phyloP scores from a whole-genome alignment of 2,888 invertebrate genomes.

The Agrilus biguttatus region DNA sequence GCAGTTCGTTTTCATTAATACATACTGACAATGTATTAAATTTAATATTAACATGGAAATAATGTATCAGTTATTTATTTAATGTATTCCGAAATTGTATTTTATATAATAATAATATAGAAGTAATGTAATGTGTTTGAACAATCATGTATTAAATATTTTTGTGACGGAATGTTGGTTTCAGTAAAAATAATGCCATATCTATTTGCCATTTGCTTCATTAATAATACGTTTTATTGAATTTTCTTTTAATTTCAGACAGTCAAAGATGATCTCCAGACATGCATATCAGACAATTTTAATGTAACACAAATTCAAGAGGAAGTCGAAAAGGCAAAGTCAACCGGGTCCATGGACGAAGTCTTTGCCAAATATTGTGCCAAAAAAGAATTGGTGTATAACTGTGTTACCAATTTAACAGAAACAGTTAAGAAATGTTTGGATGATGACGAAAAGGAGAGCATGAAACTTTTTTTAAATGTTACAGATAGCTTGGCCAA shows the following conservation, averaged over 20 bases:
- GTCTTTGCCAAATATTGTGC: constrained; percentile 47
- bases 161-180: too few species aligned
- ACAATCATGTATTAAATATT: too few species aligned
- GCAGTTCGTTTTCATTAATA: too few species aligned
- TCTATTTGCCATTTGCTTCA: not conserved
- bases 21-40: too few species aligned
- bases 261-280: constrained; percentile 30
- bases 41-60: too few species aligned
- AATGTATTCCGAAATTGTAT: too few species aligned
- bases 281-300: constrained; percentile 44
- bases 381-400: constrained; percentile 42
- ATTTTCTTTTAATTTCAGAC: constrained; percentile 24
- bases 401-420: constrained; percentile 46
- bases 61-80: too few species aligned
- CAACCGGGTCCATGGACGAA: constrained; percentile 36
- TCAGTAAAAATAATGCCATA: not conserved
- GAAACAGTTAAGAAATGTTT: constrained; percentile 47
- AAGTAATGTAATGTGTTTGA: too few species aligned
- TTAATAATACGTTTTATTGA: not conserved
- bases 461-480: constrained; percentile 46
- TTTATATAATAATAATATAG: too few species aligned
- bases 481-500: constrained; percentile 54
- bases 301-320: constrained; percentile 41
- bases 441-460: constrained; percentile 42
- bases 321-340: constrained; percentile 56